A percentile compares a stretch with the other conserved stretches of the same genome.
Conservation (phyloP, 2,888 invertebrate species). For the Gryllus longicercus region DNA sequence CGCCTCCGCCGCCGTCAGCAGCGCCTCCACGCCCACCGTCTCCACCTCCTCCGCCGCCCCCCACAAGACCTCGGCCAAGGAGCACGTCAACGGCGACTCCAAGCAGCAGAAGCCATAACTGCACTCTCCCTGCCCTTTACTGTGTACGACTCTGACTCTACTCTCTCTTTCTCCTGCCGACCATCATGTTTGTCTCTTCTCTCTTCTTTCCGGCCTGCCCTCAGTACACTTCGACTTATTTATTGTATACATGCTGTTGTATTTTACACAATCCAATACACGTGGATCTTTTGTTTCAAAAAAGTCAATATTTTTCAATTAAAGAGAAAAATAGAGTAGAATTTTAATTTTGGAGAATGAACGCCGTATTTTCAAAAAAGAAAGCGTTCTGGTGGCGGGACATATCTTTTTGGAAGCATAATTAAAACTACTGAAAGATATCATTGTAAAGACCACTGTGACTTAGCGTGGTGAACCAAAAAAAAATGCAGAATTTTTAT, state of each 20-base stretch:
- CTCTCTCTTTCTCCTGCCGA: background rate
- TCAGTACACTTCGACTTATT: background rate
- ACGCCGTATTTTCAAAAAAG: background rate
- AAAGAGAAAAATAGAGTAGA: background rate
- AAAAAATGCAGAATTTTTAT: no score
- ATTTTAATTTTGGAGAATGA: background rate
- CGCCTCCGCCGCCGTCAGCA: no score
- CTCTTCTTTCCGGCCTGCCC: background rate
- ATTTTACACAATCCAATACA: background rate
- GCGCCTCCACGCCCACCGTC: no score
- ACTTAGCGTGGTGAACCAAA: constrained; percentile 2
- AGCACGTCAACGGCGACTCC: background rate
- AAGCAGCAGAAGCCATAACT: background rate
- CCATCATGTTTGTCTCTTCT: background rate
- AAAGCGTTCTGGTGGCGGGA: background rate
- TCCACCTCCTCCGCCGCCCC: background rate
- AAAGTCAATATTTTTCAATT: constrained; percentile 1
- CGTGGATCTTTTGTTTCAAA: background rate
- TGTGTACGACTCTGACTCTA: background rate
- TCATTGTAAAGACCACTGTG: background rate
- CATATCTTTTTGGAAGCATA: background rate
- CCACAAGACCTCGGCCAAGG: background rate
- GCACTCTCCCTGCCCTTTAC: background rate
- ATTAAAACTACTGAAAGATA: background rate
- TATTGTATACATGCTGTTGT: background rate